Base-by-base conservation (phyloP, 2,888 invertebrate genomes). In the Frankliniella intonsa region DNA sequence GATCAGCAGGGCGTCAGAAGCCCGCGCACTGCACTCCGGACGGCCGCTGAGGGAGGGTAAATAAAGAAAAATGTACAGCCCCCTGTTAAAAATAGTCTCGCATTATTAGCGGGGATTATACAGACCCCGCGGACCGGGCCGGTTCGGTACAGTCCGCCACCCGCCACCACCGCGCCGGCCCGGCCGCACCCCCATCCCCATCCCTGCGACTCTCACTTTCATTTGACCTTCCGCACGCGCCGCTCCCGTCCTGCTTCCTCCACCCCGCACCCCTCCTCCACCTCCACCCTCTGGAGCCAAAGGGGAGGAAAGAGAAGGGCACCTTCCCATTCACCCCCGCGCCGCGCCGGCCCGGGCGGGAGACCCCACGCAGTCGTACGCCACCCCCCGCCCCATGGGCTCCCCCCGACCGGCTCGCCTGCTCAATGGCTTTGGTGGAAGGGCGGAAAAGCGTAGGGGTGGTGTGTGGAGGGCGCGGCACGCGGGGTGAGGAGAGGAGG, bases 171-270 rank as follows among this genome's bases (percentile, higher is more conserved):
- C 62, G 14, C 62, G 62, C 62, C 17, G 62, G 19, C 62, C 14
- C 0, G 62, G 62, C 19, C 62, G 55, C 55, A 14, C 62, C 62
- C 17, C 62, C 62, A 17, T 55, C 55, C 55, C 3, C 55, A 14
- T 0, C 62, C 62, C 17, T 62, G 19, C 3, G 62, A 62, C 69
- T 25, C 25, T 76, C 69, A 76, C 69, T 76, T 76, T 76, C 69
- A 76, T 76, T 76, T 76, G 69, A 76, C 69, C 69, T 76, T 76
- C 25, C 25, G 10, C 69, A 76, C 69, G 69, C 25, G 69, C 69
- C 69, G 22, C 12, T 25, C 69, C 22, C n/a, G 25, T 25, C 69
- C 69, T 25, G 22, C 25, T 25, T 25, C 25, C 22, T 12, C 22
- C 69, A 76, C 69, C 69, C 69, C 69, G 9, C 65, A 3, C 65